Base-by-base conservation (phyloP, 2,113 vertebrate genomes). In the Brachyistius frenatus region DNA sequence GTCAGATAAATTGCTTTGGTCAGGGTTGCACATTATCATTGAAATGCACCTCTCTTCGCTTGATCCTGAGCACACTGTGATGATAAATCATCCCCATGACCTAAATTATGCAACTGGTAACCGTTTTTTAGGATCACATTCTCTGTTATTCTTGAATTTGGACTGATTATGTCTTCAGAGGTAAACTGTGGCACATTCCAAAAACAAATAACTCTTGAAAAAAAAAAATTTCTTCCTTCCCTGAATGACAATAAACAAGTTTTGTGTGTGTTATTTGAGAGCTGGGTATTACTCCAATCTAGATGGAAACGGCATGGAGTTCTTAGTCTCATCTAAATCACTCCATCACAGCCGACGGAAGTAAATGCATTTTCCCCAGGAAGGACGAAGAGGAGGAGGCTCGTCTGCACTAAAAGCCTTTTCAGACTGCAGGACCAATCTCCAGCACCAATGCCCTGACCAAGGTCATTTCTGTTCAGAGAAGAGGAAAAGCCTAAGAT, bases 401-500 rank as follows among this genome's bases (percentile, higher is more conserved):
- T 75, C 81, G 85, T 84, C 80, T 44, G 60, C 74, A 73, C 86
- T 84, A 84, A 91, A 90, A 92, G 90, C 84, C 80, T 86, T 86
- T 88, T 88, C 83, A 78, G 86, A 64, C 87, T 63, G 66, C 82
- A n/a, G 77, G 82, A 80, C 81, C 83, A 90, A 89, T 91, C 80
- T 81, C 54, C 80, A 57, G 68, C 81, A 47, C 75, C 52, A 68
- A 50, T 77, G 84, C 75, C 60, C 73, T n/a, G 73, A 67, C 79
- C 72, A 87, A 92, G 92, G 88, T 90, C 75, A 80, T 75, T 84
- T 80, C 63, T 88, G 88, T 81, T 80, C 77, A 83, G 88, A 85
- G 76, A 90, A 23, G 23, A 23, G 23, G 86, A 79, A 79, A 77
- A 85, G 81, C 67, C 77, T 67, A 65, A 70, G 78, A 85, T 76